phyloP scores from a whole-genome alignment of 2,113 vertebrate species.

The Bettongia penicillata region DNA sequence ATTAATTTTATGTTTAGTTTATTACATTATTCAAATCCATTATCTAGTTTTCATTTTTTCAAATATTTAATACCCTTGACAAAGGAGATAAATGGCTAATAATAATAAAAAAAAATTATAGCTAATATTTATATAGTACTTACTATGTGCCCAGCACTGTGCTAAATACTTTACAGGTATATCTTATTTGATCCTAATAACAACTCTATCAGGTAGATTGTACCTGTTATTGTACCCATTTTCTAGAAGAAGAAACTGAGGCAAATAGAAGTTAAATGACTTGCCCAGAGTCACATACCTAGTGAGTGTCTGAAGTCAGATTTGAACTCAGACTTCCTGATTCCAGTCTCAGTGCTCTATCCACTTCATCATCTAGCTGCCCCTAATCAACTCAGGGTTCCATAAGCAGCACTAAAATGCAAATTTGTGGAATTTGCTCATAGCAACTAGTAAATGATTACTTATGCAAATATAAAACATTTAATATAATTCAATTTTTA shows the following conservation, averaged over 20 bases:
- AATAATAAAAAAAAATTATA: not conserved
- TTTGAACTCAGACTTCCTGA: not conserved
- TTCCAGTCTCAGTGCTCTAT: not conserved
- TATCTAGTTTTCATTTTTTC: not conserved
- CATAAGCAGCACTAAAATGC: constrained; percentile 27
- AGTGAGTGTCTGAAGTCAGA: not conserved
- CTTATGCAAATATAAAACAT: constrained; percentile 25
- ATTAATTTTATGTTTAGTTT: constrained; percentile 40
- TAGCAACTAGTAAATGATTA: constrained; percentile 43
- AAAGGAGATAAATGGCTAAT: constrained; percentile 19
- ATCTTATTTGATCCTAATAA: not conserved
- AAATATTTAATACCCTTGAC: constrained; percentile 21
- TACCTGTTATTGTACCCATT: not conserved
- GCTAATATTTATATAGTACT: not conserved
- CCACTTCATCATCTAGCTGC: not conserved
- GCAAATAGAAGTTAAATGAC: no score
- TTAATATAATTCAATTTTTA: constrained; percentile 44
- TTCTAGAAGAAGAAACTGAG: not conserved
- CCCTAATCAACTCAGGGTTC: constrained; percentile 38
- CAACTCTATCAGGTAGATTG: not conserved
- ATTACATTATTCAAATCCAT: constrained; percentile 35
- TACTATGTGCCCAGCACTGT: not conserved
- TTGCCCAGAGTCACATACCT: not conserved
- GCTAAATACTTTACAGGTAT: not conserved
- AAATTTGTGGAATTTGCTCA: constrained; percentile 43